Percentiles rank a stretch among this genome's conserved stretches.
Evolutionary conservation across 2,797 vertebrate genomes (phyloP).

Genomic region (Monodelphis domestica): DNA sequence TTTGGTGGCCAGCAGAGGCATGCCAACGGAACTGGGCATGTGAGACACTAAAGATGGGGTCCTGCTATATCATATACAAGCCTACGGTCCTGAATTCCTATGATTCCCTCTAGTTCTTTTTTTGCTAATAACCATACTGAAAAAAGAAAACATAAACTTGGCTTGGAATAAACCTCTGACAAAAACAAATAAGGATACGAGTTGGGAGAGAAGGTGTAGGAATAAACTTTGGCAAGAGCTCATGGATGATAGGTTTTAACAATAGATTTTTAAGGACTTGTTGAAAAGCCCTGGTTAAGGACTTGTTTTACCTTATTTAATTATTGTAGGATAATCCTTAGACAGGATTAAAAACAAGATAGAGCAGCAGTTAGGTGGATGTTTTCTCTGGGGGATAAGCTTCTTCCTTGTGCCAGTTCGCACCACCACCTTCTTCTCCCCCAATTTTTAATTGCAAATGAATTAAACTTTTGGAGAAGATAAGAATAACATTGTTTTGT

Average conservation of each 20-base stretch:
- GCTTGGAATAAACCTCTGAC: conserved; percentile 54
- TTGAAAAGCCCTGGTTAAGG: too few species aligned
- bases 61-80: not conserved
- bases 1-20: not conserved
- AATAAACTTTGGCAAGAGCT: conserved; percentile 71
- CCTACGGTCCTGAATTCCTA: not conserved
- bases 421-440: conserved; percentile 42
- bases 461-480: conserved; percentile 82
- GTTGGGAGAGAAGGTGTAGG: conserved; percentile 44
- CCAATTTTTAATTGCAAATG: conserved; percentile 79
- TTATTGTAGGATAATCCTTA: conserved; percentile 75
- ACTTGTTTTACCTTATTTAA: conserved; percentile 80
- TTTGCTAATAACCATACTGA: not conserved
- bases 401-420: conserved; percentile 52
- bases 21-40: not conserved
- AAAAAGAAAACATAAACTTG: not conserved
- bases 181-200: conserved; percentile 58
- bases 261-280: conserved; percentile 75
- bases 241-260: conserved; percentile 75
- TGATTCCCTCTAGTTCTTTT: not conserved
- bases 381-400: conserved; percentile 41
- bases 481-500: conserved; percentile 80
- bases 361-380: conserved; percentile 51
- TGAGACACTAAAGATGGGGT: not conserved
- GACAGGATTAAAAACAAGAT: conserved; percentile 67